A percentile compares a stretch with the other conserved stretches of the same genome.
Evolutionary conservation across 2,888 invertebrate species (phyloP).

Genomic region (Molorchus minor): DNA sequence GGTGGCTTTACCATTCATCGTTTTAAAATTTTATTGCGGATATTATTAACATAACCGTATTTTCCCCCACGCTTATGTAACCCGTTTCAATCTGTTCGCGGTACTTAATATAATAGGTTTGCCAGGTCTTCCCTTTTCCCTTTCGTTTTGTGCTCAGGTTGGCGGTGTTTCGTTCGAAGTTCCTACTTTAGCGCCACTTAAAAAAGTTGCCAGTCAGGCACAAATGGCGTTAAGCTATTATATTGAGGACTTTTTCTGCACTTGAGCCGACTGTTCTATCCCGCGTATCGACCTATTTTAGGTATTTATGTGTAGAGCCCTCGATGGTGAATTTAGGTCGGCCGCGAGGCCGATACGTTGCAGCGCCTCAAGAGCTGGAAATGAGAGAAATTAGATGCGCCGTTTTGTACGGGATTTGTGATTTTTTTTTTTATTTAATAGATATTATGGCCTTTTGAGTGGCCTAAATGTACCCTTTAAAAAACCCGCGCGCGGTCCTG

Average conservation of each 20-base stretch:
- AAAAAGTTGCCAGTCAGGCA: not conserved
- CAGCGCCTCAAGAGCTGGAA: not conserved
- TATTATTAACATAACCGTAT: too few species aligned
- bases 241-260: not conserved
- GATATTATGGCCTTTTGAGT: too few species aligned
- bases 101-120: too few species aligned
- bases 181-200: not conserved
- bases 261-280: slow-evolving; percentile 8
- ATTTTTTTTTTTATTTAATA: not conserved
- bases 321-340: slow-evolving; percentile 20
- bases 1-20: too few species aligned
- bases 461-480: too few species aligned
- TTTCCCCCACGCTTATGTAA: too few species aligned
- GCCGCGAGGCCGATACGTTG: slow-evolving; percentile 6
- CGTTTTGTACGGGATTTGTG: not conserved
- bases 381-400: not conserved
- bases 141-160: too few species aligned
- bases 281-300: slow-evolving; percentile 12
- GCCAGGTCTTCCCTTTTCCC: too few species aligned
- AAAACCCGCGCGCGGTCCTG: too few species aligned
- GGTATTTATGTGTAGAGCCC: slow-evolving; percentile 16
- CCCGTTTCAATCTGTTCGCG: too few species aligned
- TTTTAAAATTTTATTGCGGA: too few species aligned
- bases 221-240: not conserved
- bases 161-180: too few species aligned